Conservation (phyloP, 2,888 invertebrate genomes). For the Acanthosepion pharaonis region DNA sequence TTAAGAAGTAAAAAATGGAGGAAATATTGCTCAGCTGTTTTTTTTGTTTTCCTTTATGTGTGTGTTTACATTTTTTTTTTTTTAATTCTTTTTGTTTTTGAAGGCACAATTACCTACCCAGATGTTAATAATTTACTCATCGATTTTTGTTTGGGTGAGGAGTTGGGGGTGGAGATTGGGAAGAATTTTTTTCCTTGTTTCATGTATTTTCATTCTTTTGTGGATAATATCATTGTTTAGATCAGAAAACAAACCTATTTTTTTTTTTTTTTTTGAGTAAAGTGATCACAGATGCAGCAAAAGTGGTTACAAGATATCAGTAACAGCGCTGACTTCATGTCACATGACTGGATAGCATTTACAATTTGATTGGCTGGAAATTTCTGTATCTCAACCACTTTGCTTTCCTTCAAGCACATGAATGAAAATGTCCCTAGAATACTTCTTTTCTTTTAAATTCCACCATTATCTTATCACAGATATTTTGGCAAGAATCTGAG, state of each 20-base stretch:
- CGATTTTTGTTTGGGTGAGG: background rate
- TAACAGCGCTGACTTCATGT: background rate
- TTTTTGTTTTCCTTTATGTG: background rate
- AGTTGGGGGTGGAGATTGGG: background rate
- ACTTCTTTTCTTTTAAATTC: background rate
- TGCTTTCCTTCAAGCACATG: background rate
- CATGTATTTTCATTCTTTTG: background rate
- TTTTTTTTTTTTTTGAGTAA: background rate
- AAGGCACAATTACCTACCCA: conserved; percentile 33
- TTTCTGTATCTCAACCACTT: background rate
- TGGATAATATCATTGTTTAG: conserved; percentile 8
- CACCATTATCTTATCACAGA: conserved; percentile 20
- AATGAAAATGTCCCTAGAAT: conserved; percentile 33
- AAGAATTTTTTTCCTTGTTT: background rate
- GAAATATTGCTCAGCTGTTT: background rate
- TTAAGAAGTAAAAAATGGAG: background rate
- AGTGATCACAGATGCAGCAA: conserved; percentile 1
- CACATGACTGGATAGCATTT: conserved; percentile 7
- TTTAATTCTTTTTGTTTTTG: background rate
- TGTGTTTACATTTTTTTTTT: background rate
- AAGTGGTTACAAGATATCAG: conserved; percentile 33
- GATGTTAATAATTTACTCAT: conserved; percentile 22
- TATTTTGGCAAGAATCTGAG: conserved; percentile 33
- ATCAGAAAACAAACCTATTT: background rate
- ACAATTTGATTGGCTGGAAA: conserved; percentile 8